A percentile compares a stretch with the other conserved stretches of the same genome.
phyloP scores from a whole-genome alignment of 1,140 invertebrate species.

The Cotesia typhae region DNA sequence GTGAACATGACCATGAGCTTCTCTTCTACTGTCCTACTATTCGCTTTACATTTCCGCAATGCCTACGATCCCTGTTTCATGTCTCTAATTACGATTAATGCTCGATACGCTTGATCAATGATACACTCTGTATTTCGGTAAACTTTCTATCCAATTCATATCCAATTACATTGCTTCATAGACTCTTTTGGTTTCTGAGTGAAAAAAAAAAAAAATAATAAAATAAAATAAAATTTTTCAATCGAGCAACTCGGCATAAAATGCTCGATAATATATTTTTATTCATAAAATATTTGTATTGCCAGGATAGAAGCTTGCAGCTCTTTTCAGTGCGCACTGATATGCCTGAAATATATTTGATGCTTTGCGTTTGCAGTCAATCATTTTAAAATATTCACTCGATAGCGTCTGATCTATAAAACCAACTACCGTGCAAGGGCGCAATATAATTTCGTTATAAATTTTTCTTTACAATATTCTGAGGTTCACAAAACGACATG shows the following conservation, averaged over 20 bases:
- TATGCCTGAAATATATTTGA: too few relatives aligned
- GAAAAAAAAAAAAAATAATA: too few relatives aligned
- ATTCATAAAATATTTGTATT: too few relatives aligned
- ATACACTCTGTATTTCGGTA: not conserved
- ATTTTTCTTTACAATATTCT: not conserved
- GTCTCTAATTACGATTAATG: constrained; percentile 33
- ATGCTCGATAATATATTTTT: too few relatives aligned
- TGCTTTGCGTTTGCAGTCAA: not conserved
- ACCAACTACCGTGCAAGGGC: not conserved
- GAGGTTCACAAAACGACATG: too few relatives aligned
- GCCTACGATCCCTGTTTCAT: constrained; percentile 21
- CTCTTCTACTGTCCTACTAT: constrained; percentile 3
- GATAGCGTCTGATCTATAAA: constrained; percentile 3
- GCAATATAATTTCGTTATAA: not conserved
- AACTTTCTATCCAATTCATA: too few relatives aligned
- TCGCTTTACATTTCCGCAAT: constrained; percentile 23
- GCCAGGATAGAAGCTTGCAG: too few relatives aligned
- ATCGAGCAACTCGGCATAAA: too few relatives aligned
- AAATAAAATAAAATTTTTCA: too few relatives aligned
- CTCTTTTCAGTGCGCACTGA: too few relatives aligned
- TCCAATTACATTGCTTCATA: too few relatives aligned
- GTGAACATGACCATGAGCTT: constrained; percentile 18
- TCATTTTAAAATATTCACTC: constrained; percentile 12
- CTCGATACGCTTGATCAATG: constrained; percentile 24
- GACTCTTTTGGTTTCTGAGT: too few relatives aligned